Conservation (phyloP, 2,888 invertebrate genomes). For the Pammene fasciana region DNA sequence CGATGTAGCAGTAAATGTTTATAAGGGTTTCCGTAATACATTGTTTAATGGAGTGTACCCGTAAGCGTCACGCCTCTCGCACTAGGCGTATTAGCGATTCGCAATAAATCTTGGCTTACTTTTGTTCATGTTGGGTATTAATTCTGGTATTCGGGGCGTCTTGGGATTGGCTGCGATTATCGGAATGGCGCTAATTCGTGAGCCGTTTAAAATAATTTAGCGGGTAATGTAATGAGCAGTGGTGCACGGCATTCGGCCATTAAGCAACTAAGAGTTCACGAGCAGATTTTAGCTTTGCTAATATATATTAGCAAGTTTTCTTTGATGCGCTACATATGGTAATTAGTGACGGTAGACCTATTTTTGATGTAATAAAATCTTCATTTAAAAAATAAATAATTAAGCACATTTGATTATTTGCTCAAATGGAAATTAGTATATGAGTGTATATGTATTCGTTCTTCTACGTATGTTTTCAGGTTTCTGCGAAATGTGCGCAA, state of each 20-base stretch:
- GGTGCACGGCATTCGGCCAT: slow-evolving; percentile 37
- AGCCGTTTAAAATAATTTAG: slow-evolving; percentile 40
- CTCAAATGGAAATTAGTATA: no score
- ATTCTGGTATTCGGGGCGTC: slow-evolving; percentile 11
- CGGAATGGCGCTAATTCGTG: slow-evolving; percentile 37
- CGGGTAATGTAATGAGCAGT: slow-evolving; percentile 37
- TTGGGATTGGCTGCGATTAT: slow-evolving; percentile 38
- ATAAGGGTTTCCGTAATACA: background rate
- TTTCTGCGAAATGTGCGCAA: no score
- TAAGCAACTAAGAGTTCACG: slow-evolving; percentile 7
- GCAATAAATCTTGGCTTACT: slow-evolving; percentile 33
- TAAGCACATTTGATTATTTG: no score
- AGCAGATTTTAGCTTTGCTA: slow-evolving; percentile 2
- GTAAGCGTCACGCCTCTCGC: slow-evolving; percentile 8
- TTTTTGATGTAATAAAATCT: no score
- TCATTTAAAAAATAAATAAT: no score
- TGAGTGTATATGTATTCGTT: no score
- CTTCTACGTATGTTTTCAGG: no score
- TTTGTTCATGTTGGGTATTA: slow-evolving; percentile 17
- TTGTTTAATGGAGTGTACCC: background rate
- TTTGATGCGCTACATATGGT: background rate
- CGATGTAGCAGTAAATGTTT: slow-evolving; percentile 11
- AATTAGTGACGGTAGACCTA: no score
- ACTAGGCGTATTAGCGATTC: slow-evolving; percentile 2
- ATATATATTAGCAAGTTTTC: slow-evolving; percentile 9